These are phyloP conservation scores for Rotaria magnacalcarata DNA, from an alignment of 2,888 invertebrate species.

Conservation along the genomic window DNA sequence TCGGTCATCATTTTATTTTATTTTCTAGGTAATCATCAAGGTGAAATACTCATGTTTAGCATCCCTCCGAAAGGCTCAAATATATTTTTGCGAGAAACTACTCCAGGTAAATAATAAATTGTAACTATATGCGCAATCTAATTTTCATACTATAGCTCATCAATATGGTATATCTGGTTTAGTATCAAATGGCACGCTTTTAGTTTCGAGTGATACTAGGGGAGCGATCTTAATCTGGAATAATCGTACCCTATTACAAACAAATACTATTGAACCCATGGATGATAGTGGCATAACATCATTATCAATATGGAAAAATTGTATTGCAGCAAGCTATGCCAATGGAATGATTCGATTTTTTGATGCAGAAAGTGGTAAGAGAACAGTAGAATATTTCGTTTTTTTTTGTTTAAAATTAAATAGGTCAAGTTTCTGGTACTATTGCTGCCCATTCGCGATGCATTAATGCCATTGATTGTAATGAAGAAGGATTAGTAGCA, in stretches of 20 bases:
- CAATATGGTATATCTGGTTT: background rate
- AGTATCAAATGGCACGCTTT: background rate
- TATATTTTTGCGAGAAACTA: conserved; percentile 2
- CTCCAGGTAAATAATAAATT: background rate
- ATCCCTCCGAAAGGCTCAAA: background rate
- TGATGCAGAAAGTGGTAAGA: background rate
- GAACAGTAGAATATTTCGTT: background rate
- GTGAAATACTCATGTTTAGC: background rate
- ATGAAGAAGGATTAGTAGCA: background rate
- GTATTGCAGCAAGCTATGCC: background rate
- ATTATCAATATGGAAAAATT: conserved; percentile 5
- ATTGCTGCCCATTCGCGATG: conserved; percentile 4
- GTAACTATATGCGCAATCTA: no score
- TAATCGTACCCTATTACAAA: background rate
- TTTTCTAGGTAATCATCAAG: background rate
- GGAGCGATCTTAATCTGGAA: background rate
- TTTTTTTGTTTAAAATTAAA: no score
- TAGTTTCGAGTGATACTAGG: background rate
- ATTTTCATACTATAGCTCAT: background rate
- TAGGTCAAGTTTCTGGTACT: background rate
- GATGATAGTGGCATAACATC: background rate
- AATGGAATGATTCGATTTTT: conserved; percentile 12
- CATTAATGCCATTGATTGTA: background rate
- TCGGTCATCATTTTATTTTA: no score
- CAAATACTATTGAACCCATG: background rate